Evolutionary conservation across 2,797 vertebrate species (phyloP).

Genomic region (Hapalemur alaotrensis): DNA sequence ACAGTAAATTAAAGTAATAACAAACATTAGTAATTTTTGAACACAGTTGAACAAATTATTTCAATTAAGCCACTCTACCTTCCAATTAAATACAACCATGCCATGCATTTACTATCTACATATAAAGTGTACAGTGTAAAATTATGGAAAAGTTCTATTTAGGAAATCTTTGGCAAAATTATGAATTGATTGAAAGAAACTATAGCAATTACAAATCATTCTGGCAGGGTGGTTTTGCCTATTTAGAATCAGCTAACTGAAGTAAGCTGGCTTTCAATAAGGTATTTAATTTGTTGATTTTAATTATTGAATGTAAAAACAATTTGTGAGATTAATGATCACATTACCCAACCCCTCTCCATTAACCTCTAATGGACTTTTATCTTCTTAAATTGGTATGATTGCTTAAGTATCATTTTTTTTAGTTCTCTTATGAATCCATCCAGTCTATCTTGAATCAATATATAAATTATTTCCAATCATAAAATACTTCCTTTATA

Average conservation of each 20-base stretch:
- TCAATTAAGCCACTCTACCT: not conserved
- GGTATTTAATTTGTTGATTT: slow-evolving; percentile 46
- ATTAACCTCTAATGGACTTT: slow-evolving; percentile 25
- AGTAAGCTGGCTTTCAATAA: slow-evolving; percentile 34
- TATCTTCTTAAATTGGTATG: slow-evolving; percentile 35
- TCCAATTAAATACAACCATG: not conserved
- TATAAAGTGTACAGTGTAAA: slow-evolving; percentile 28
- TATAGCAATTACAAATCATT: slow-evolving; percentile 1
- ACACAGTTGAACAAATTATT: not conserved
- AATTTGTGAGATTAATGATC: slow-evolving; percentile 9
- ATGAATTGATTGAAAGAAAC: not conserved
- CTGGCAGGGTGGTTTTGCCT: not conserved
- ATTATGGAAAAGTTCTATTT: slow-evolving; percentile 9
- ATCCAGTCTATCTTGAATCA: not conserved
- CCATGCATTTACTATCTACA: not conserved
- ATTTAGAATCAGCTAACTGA: not conserved
- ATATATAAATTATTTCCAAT: not conserved
- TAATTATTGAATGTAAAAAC: slow-evolving; percentile 29
- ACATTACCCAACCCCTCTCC: not conserved
- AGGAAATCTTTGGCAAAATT: not conserved
- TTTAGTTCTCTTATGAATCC: not conserved
- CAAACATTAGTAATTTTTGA: not conserved
- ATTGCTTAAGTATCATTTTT: slow-evolving; percentile 7
- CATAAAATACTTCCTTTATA: not conserved
- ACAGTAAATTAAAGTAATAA: not conserved